phyloP scores from a whole-genome alignment of 2,113 vertebrate genomes.

The Dermatemys mawii region DNA sequence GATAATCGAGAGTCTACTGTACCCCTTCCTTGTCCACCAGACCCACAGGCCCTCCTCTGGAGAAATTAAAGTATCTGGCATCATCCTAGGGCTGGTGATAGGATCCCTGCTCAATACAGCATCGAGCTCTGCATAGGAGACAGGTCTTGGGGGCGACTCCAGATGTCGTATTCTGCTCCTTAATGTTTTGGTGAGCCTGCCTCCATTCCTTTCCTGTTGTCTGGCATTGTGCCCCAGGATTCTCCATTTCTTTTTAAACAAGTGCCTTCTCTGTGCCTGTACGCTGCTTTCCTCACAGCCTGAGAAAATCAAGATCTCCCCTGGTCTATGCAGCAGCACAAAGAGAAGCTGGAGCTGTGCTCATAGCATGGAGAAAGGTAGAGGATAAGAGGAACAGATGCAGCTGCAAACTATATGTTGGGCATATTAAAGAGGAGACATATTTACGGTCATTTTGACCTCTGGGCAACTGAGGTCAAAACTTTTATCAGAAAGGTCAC shows the following conservation, averaged over 20 bases:
- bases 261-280: fast-evolving
- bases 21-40: not conserved
- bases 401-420: fast-evolving
- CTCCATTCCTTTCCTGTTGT: conserved; percentile 32
- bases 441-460: not conserved
- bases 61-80: fast-evolving
- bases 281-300: fast-evolving
- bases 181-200: not conserved
- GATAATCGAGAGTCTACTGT: too few species aligned
- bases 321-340: fast-evolving
- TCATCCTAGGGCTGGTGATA: fast-evolving
- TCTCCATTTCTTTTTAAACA: not conserved
- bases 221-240: conserved; percentile 2
- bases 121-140: not conserved
- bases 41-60: not conserved
- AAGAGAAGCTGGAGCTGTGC: not conserved
- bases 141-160: not conserved
- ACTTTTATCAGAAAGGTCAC: not conserved
- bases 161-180: not conserved
- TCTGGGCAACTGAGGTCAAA: not conserved
- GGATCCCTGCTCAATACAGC: not conserved
- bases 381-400: not conserved
- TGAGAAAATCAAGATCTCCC: not conserved
- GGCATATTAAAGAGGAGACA: not conserved
- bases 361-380: not conserved